phyloP scores from a whole-genome alignment of 2,113 vertebrate species.

The Lepisosteus osseus region DNA sequence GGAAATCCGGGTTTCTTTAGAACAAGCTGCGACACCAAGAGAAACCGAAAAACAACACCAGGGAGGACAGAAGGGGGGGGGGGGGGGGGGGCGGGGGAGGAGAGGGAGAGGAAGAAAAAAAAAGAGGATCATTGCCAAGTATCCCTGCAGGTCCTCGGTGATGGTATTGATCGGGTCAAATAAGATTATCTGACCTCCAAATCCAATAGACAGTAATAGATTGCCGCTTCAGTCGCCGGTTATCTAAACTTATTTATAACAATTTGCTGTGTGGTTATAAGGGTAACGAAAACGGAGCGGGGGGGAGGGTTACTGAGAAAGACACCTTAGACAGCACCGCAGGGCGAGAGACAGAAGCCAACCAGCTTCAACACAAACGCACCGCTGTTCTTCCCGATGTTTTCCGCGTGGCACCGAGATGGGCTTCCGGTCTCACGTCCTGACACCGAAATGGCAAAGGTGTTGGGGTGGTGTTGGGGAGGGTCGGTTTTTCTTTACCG shows the following conservation, averaged over 20 bases:
- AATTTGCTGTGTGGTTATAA: constrained; percentile 55
- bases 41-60: not conserved
- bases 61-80: constrained; percentile 1
- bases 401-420: not conserved
- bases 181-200: constrained; percentile 67
- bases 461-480: too few species aligned
- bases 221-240: constrained; percentile 44
- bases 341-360: constrained; percentile 6
- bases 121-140: constrained; percentile 39
- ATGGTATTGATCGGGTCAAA: constrained; percentile 65
- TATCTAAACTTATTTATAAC: constrained; percentile 60
- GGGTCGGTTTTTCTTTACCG: too few species aligned
- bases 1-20: too few species aligned
- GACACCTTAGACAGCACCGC: constrained; percentile 21
- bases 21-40: too few species aligned
- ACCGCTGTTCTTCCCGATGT: not conserved
- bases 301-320: not conserved
- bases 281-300: constrained; percentile 19
- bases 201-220: constrained; percentile 64
- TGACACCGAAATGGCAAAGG: too few species aligned
- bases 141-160: constrained; percentile 60
- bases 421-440: too few species aligned
- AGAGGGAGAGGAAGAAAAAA: constrained; percentile 15
- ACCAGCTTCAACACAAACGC: not conserved
- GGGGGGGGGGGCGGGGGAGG: constrained; percentile 20